Conservation (phyloP, 2,888 invertebrate species). For the Rosalia funebris region DNA sequence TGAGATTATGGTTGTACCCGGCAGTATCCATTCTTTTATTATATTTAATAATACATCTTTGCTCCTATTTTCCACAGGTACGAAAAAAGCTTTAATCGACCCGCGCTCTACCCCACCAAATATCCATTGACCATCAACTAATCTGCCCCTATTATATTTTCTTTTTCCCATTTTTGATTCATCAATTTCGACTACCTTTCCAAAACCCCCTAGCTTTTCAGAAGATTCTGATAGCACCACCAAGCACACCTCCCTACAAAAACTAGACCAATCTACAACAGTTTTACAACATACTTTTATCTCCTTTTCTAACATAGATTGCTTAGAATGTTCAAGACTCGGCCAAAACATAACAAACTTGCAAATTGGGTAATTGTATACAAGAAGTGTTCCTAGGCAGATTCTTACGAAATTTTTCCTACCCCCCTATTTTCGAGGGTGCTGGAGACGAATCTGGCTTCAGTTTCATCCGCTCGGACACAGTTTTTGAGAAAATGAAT, state of each 20-base stretch:
- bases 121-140: too few relatives aligned
- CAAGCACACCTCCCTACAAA: too few relatives aligned
- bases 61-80: constrained; percentile 14
- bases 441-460: too few relatives aligned
- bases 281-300: not conserved
- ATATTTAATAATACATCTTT: constrained; percentile 29
- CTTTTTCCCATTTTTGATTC: too few relatives aligned
- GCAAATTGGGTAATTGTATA: too few relatives aligned
- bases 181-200: constrained; percentile 38
- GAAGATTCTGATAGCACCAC: constrained; percentile 23
- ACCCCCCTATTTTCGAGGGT: too few relatives aligned
- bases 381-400: too few relatives aligned
- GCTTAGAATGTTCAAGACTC: not conserved
- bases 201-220: constrained; percentile 29
- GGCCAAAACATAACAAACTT: not conserved
- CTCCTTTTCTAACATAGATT: not conserved
- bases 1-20: constrained; percentile 44
- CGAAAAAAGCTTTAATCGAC: constrained; percentile 27
- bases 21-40: constrained; percentile 41
- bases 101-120: too few relatives aligned
- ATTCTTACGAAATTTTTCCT: too few relatives aligned
- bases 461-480: too few relatives aligned
- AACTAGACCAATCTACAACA: not conserved
- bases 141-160: too few relatives aligned
- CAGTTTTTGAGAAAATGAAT: too few relatives aligned